Evolutionary conservation across 2,797 vertebrate species (phyloP).

Genomic region (Taenioides sp.): DNA sequence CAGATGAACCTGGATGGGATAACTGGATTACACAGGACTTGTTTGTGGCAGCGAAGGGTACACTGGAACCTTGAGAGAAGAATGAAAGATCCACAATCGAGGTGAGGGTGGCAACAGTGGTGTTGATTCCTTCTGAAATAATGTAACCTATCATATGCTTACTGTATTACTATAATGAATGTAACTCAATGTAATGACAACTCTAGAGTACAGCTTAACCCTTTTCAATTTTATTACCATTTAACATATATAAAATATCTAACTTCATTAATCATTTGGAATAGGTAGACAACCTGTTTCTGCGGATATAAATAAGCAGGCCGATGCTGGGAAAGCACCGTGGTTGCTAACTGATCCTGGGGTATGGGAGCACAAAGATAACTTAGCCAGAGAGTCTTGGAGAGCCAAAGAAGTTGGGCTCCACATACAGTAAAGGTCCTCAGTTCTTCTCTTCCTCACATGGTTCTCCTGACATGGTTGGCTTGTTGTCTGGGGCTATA

Average conservation of each 20-base stretch:
- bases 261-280: slow-evolving; percentile 22
- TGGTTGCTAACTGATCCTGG: slow-evolving; percentile 67
- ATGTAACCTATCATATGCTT: background rate
- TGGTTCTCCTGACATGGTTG: background rate
- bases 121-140: background rate
- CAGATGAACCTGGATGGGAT: slow-evolving; percentile 29
- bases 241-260: background rate
- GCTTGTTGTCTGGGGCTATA: background rate
- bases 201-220: background rate
- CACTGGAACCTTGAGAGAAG: slow-evolving; percentile 28
- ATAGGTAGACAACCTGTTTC: slow-evolving; percentile 39
- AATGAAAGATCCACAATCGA: slow-evolving; percentile 69
- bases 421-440: slow-evolving; percentile 56
- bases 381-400: slow-evolving; percentile 54
- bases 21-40: slow-evolving; percentile 40
- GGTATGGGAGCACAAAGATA: slow-evolving; percentile 71
- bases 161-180: background rate
- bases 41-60: slow-evolving; percentile 13
- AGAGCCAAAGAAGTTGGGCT: slow-evolving; percentile 48
- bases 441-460: slow-evolving; percentile 2
- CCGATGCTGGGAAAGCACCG: slow-evolving; percentile 78
- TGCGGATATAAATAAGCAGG: slow-evolving; percentile 72
- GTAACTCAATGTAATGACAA: background rate
- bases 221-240: background rate
- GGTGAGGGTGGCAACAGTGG: slow-evolving; percentile 71